A percentile compares a stretch with the other conserved stretches of the same genome.
These are phyloP conservation scores for Zoanthus solanderi DNA, from an alignment of 92 coral and sea anemone genomes.

Conservation along the genomic window DNA sequence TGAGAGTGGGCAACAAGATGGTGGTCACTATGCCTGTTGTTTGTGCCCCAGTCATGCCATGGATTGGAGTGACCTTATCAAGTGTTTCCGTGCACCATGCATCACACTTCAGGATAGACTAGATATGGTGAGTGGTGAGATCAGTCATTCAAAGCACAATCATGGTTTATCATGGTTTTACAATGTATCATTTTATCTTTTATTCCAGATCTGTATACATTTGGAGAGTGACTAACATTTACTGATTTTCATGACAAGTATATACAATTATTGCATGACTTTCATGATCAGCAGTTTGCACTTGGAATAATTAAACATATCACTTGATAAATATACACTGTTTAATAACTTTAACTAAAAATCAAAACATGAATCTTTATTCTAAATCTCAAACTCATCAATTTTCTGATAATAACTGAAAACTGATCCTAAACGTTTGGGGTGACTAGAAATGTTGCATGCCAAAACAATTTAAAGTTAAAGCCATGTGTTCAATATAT, in stretches of 20 bases:
- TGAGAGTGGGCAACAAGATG: neutral
- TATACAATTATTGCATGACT: neutral
- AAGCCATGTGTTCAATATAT: too few species aligned
- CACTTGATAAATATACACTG: neutral
- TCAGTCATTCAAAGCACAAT: neutral
- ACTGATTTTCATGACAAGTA: too few species aligned
- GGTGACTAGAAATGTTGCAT: too few species aligned
- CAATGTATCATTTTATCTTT: neutral
- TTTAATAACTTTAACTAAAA: neutral
- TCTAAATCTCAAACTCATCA: too few species aligned
- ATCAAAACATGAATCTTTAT: conserved; percentile 1
- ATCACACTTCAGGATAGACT: neutral
- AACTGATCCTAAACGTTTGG: too few species aligned
- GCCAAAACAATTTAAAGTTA: too few species aligned
- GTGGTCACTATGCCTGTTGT: neutral
- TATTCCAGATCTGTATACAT: neutral
- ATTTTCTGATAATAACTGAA: too few species aligned
- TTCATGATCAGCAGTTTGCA: neutral
- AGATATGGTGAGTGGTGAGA: neutral
- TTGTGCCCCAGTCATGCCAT: neutral
- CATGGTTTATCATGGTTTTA: too few species aligned
- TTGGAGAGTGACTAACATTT: too few species aligned
- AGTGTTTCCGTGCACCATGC: conserved; percentile 5
- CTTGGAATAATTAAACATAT: neutral
- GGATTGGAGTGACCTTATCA: neutral